Percentiles rank a stretch among this genome's conserved stretches.
These are phyloP conservation scores for Anisognathus igniventris DNA, from an alignment of 2,797 vertebrate species.

Conservation along the genomic window DNA sequence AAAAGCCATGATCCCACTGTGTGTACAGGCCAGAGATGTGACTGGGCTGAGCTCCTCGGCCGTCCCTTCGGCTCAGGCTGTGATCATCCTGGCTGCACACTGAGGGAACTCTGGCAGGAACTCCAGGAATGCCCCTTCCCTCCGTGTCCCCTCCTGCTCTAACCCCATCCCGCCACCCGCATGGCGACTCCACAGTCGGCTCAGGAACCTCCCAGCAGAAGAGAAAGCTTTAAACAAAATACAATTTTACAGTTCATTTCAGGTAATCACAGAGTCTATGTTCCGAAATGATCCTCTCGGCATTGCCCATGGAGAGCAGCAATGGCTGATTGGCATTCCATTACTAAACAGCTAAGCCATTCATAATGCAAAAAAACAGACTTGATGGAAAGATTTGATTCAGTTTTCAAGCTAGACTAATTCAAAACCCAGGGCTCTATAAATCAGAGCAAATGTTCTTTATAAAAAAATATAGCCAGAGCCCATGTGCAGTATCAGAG, in stretches of 20 bases:
- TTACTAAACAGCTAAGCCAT: conserved; percentile 45
- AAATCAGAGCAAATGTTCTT: conserved; percentile 72
- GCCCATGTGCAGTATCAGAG: conserved; percentile 28
- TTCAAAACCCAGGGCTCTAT: conserved; percentile 62
- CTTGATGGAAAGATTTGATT: conserved; percentile 62
- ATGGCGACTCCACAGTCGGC: neutral
- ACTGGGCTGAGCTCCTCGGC: neutral
- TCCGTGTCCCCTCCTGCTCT: neutral
- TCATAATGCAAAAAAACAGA: conserved; percentile 23
- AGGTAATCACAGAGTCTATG: conserved; percentile 68
- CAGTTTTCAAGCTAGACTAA: conserved; percentile 66
- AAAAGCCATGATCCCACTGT: neutral
- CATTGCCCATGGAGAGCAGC: conserved; percentile 47
- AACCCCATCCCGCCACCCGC: rapidly evolving
- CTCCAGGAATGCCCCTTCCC: neutral
- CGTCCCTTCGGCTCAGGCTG: neutral
- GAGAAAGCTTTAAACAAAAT: conserved; percentile 71
- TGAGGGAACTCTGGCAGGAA: neutral
- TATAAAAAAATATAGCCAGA: conserved; percentile 59
- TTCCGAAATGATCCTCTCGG: conserved; percentile 50
- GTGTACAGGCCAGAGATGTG: neutral
- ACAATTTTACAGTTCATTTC: conserved; percentile 75
- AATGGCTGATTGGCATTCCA: conserved; percentile 51
- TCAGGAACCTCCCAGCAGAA: neutral
- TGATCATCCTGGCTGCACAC: neutral